Evolutionary conservation across 2,888 invertebrate genomes (phyloP).

Genomic region (Nasonovia ribisnigri): DNA sequence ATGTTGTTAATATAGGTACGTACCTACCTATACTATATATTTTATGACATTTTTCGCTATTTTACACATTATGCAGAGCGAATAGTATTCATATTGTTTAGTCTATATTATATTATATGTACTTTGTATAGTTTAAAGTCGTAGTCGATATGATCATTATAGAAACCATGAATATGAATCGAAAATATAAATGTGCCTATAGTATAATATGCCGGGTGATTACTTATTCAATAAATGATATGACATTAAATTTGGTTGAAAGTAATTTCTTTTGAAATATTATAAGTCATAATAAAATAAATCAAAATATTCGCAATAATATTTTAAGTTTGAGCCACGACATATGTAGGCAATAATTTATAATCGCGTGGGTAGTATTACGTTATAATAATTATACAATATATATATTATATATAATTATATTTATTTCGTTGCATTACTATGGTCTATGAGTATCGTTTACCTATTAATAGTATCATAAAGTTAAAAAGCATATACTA

Average conservation of each 20-base stretch:
- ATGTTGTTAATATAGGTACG: slow-evolving; percentile 24
- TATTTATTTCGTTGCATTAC: too few relatives aligned
- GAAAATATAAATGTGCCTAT: background rate
- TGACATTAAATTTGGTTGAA: background rate
- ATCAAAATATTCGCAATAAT: background rate
- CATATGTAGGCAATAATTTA: too few relatives aligned
- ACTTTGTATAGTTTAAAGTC: background rate
- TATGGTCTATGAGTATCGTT: too few relatives aligned
- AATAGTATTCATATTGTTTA: background rate
- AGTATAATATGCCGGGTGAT: background rate
- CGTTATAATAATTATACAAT: too few relatives aligned
- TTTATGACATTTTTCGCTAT: slow-evolving; percentile 13
- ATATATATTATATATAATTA: too few relatives aligned
- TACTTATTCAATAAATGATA: background rate
- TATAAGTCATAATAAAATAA: background rate
- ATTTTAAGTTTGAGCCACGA: background rate
- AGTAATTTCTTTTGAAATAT: background rate
- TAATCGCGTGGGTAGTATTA: too few relatives aligned
- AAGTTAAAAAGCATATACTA: too few relatives aligned
- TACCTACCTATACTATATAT: background rate
- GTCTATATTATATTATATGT: background rate
- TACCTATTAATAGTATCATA: too few relatives aligned
- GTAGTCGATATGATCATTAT: background rate
- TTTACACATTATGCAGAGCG: background rate
- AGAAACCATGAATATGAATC: background rate